Evolutionary conservation across 2,113 vertebrate species (phyloP).

Genomic region (Nymphicus hollandicus): DNA sequence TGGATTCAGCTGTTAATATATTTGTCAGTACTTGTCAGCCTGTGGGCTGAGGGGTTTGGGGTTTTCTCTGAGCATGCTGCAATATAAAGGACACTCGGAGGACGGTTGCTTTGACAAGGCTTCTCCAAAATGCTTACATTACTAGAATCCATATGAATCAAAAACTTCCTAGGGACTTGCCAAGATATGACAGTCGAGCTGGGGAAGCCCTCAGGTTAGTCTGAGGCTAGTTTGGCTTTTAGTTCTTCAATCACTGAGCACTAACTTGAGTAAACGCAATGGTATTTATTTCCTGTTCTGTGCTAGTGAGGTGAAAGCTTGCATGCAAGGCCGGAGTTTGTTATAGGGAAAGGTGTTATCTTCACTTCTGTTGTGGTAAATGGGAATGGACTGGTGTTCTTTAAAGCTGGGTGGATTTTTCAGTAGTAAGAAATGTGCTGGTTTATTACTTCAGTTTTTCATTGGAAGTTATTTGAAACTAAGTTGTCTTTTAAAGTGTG

Average conservation of each 20-base stretch:
- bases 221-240: neutral
- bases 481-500: neutral
- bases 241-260: neutral
- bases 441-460: neutral
- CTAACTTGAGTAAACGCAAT: neutral
- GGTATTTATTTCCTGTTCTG: neutral
- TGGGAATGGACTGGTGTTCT: neutral
- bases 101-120: neutral
- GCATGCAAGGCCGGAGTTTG: neutral
- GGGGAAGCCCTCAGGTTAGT: neutral
- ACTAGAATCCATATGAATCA: neutral
- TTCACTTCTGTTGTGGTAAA: neutral
- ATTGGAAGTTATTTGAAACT: neutral
- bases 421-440: neutral
- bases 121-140: neutral
- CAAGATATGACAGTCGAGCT: neutral
- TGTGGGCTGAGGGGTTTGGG: neutral
- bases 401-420: neutral
- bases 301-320: neutral
- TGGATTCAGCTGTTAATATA: neutral
- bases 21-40: neutral
- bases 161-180: neutral
- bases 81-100: neutral
- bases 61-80: neutral
- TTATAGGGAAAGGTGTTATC: neutral